phyloP scores from a whole-genome alignment of 2,113 vertebrate species.

The Tragulus kanchil region DNA sequence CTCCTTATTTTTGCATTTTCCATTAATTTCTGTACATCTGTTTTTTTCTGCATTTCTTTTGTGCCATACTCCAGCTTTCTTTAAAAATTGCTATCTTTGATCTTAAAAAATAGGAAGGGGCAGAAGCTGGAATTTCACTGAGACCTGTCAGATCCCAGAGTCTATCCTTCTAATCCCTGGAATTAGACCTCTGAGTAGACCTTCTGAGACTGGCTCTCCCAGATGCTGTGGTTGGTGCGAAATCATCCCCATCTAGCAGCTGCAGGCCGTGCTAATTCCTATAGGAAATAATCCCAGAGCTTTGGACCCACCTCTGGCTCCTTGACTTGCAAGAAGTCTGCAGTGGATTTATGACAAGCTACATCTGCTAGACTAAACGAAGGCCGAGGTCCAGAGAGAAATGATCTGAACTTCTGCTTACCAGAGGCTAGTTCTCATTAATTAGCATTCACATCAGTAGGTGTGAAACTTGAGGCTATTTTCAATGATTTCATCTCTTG shows the following conservation, averaged over 20 bases:
- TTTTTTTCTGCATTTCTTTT: background rate
- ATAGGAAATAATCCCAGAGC: background rate
- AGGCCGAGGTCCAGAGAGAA: slow-evolving; percentile 28
- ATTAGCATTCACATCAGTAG: background rate
- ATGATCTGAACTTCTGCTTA: background rate
- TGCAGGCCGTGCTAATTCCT: background rate
- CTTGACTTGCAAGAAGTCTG: background rate
- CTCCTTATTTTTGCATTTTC: background rate
- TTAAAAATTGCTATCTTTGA: background rate
- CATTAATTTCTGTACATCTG: background rate
- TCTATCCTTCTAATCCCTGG: background rate
- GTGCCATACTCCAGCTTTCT: background rate
- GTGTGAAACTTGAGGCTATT: background rate
- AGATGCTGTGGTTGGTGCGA: background rate
- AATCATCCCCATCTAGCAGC: background rate
- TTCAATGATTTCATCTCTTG: background rate
- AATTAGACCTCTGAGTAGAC: background rate
- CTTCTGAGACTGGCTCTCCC: background rate
- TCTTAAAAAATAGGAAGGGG: background rate
- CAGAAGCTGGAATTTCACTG: background rate
- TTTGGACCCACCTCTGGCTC: background rate
- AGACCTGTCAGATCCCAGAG: background rate
- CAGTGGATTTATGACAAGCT: background rate
- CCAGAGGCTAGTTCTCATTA: background rate
- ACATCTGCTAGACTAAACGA: background rate